Base-by-base conservation (phyloP, 2,888 invertebrate genomes). In the Dasypogon diadema region DNA sequence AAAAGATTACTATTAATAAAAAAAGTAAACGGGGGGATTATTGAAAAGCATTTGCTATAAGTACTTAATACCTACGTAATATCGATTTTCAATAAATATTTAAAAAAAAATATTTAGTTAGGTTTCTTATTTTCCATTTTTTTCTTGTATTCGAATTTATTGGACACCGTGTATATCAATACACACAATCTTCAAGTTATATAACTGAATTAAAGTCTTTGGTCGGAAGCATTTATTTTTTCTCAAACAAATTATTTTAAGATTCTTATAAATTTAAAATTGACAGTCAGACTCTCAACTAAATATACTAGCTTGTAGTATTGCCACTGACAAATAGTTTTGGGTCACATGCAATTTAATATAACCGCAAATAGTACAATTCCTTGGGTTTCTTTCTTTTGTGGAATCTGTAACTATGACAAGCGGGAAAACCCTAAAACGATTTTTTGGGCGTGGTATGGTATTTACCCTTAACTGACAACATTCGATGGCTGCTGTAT, bases 291-390 rank as follows among this genome's bases (percentile, higher is more conserved):
- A 12, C 48, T 24, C 5, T 24, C 46, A 65, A n/a, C 46, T 24
- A 42, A 65, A 24, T 65, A 46, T 5, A 48, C 22, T 65, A 14
- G 42, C 48, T n/a, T n/a, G n/a, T 10, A 18, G 18, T 12, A 8
- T 46, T 65, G 48, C 65, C 2, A 24, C 48, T 65, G 65, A 48
- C 46, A 65, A 65, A 65, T 65, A 46, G 46, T 46, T 65, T 16
- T 16, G 14, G 46, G 24, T 4, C 65, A 65, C 48, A 65, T 65
- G 46, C 65, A 65, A 65, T 65, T 65, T 46, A 65, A 65, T 65
- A 65, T 22, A 65, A 16, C 48, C 22, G 22, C 14, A 10, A 46
- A 12, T 21, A 42, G 65, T 22, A 65, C 46, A 4, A 10, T 46
- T 46, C 6, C 8, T 16, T 24, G n/a, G 21, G n/a, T n/a, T n/a